Percentiles rank a stretch among this genome's conserved stretches.
phyloP scores from a whole-genome alignment of 2,113 vertebrate species.

The Epinephelus lanceolatus region DNA sequence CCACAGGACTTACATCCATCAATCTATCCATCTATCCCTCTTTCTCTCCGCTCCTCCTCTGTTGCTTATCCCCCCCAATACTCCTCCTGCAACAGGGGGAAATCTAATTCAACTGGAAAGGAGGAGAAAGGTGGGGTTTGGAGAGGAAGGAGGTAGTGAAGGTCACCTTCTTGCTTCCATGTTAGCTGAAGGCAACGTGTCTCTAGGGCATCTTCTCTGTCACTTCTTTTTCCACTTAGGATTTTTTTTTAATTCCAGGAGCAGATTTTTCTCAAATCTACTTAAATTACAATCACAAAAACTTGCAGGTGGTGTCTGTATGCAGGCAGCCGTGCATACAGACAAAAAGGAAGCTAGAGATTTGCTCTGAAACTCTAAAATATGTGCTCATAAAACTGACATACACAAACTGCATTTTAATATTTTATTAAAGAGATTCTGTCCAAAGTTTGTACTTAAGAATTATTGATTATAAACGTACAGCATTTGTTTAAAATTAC shows the following conservation, averaged over 20 bases:
- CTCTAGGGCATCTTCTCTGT: conserved; percentile 3
- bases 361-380: background rate
- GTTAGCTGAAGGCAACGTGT: conserved; percentile 49
- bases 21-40: conserved; percentile 25
- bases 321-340: background rate
- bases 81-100: conserved; percentile 44
- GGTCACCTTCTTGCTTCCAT: conserved; percentile 54
- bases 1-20: conserved; percentile 60
- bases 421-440: conserved; percentile 2
- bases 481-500: conserved; percentile 33
- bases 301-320: background rate
- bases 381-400: background rate
- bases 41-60: background rate
- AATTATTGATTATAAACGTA: conserved; percentile 12
- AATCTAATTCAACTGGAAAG: conserved; percentile 56
- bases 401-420: background rate
- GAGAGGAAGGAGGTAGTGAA: conserved; percentile 33
- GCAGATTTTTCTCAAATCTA: conserved; percentile 21
- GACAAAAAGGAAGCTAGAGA: background rate
- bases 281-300: conserved; percentile 24
- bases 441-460: background rate
- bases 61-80: background rate
- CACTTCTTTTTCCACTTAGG: conserved; percentile 4
- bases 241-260: background rate
- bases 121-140: conserved; percentile 35